A percentile compares a stretch with the other conserved stretches of the same genome.
These are phyloP conservation scores for Linyphia triangularis DNA, from an alignment of 2,888 invertebrate genomes.

Conservation along the genomic window DNA sequence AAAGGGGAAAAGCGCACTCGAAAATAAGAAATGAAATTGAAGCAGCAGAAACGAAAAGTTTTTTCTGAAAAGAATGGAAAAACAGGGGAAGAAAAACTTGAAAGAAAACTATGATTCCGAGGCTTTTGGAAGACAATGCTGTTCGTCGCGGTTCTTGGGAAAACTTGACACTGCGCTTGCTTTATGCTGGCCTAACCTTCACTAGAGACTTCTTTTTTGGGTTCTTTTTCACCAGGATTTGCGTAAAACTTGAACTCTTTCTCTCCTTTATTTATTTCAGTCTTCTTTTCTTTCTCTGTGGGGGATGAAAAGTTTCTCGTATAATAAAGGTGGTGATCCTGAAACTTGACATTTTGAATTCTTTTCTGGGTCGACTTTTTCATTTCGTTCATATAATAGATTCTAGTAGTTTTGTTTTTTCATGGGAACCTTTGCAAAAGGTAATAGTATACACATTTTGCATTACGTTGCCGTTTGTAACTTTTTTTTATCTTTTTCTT, in stretches of 20 bases:
- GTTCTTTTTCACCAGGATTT: not conserved
- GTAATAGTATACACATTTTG: not conserved
- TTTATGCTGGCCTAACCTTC: not conserved
- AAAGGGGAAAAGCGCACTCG: not conserved
- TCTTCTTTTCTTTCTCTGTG: not conserved
- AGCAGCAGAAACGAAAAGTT: not conserved
- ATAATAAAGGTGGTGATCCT: constrained; percentile 7
- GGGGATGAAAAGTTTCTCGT: constrained; percentile 5
- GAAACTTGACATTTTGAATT: not conserved
- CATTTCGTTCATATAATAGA: not conserved
- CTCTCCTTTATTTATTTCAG: not conserved
- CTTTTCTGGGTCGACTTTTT: not conserved
- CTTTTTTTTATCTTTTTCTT: not conserved
- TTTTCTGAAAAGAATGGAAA: not conserved
- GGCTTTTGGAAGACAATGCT: constrained; percentile 12
- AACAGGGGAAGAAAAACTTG: not conserved
- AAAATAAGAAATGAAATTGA: not conserved
- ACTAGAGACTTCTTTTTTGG: not conserved
- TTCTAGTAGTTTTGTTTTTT: not conserved
- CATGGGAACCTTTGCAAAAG: not conserved
- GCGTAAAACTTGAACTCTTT: constrained; percentile 9
- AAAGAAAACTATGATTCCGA: constrained; percentile 33
- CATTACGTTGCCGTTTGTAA: not conserved
- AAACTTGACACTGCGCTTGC: constrained; percentile 3
- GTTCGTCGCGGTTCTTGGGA: not conserved